phyloP scores from a whole-genome alignment of 2,888 invertebrate genomes.

The Brassicogethes aeneus region DNA sequence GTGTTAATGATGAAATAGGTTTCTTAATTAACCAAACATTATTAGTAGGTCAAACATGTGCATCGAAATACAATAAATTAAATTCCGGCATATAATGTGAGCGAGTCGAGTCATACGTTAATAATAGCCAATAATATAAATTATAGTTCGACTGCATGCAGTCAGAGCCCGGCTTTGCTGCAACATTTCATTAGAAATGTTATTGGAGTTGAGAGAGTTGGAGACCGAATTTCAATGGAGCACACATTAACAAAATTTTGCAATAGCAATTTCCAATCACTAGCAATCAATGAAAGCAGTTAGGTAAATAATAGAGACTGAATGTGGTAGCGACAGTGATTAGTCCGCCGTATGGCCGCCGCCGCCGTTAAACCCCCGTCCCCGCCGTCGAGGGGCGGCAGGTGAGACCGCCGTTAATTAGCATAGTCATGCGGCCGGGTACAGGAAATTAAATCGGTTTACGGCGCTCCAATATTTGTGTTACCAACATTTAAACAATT shows the following conservation, averaged over 20 bases:
- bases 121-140: no score
- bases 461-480: slow-evolving; percentile 37
- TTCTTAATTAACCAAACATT: no score
- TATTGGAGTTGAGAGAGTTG: no score
- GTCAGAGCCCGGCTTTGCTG: no score
- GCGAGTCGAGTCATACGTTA: no score
- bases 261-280: slow-evolving; percentile 23
- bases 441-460: slow-evolving; percentile 41
- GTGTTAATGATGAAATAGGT: no score
- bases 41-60: no score
- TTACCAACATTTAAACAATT: slow-evolving; percentile 40
- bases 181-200: no score
- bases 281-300: slow-evolving; percentile 32
- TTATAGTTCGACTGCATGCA: no score
- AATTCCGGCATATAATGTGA: no score
- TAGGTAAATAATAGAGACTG: slow-evolving; percentile 40
- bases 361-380: slow-evolving; percentile 34
- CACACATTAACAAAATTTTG: background rate
- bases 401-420: slow-evolving; percentile 45
- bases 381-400: no score
- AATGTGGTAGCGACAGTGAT: slow-evolving; percentile 39
- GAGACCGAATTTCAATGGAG: background rate
- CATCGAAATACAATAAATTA: no score
- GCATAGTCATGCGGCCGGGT: slow-evolving; percentile 38
- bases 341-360: slow-evolving; percentile 32